Percentiles rank a stretch among this genome's conserved stretches.
These are phyloP conservation scores for Athene noctua DNA, from an alignment of 2,113 vertebrate species.

Conservation along the genomic window DNA sequence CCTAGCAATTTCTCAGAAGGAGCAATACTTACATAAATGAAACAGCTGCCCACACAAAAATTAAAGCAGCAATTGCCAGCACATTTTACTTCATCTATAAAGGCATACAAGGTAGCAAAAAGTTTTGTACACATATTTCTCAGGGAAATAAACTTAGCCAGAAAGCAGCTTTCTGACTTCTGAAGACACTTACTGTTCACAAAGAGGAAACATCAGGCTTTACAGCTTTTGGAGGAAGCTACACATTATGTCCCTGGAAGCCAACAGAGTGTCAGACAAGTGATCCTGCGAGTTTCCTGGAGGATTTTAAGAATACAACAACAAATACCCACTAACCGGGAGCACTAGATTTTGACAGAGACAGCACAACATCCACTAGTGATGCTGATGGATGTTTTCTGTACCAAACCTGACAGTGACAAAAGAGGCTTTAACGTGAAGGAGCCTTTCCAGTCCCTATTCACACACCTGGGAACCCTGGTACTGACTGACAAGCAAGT, in stretches of 20 bases:
- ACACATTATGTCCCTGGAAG: not conserved
- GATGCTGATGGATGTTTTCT: conserved; percentile 65
- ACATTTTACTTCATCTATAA: not conserved
- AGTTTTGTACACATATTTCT: not conserved
- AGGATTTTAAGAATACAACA: not conserved
- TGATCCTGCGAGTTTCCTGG: conserved; percentile 1
- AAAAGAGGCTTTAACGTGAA: conserved; percentile 18
- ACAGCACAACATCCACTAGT: conserved; percentile 8
- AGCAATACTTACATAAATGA: not conserved
- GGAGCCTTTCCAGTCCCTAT: conserved; percentile 17
- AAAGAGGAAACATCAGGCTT: not conserved
- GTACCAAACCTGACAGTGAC: conserved; percentile 70
- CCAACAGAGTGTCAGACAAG: not conserved
- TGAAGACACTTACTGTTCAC: not conserved
- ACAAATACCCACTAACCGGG: conserved; percentile 12
- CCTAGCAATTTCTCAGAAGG: not conserved
- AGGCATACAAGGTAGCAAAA: not conserved
- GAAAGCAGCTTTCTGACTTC: not conserved
- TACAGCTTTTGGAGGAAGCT: not conserved
- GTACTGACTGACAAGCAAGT: conserved; percentile 52
- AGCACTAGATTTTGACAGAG: conserved; percentile 52
- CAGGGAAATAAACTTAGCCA: not conserved
- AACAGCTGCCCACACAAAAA: conserved; percentile 43
- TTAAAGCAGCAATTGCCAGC: conserved; percentile 7
- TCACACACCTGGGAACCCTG: conserved; percentile 38